Conservation (phyloP, 2,113 vertebrate species). For the Sphaerodactylus townsendi region DNA sequence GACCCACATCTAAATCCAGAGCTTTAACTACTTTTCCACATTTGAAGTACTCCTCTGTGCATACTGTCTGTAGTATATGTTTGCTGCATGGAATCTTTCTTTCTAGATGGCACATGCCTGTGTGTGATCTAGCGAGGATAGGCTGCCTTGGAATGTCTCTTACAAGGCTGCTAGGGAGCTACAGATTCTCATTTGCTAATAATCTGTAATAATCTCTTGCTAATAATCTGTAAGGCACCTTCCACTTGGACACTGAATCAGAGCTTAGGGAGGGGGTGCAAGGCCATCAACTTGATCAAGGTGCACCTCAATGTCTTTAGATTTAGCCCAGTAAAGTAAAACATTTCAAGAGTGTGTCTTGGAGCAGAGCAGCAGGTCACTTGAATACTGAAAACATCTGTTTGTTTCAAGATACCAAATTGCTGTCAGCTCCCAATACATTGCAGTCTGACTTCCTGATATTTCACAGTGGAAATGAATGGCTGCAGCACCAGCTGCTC, state of each 20-base stretch:
- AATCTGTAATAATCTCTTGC: background rate
- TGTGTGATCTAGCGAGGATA: conserved; percentile 49
- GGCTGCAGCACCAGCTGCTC: background rate
- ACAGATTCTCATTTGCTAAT: conserved; percentile 23
- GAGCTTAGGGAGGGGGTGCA: background rate
- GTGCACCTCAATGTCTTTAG: background rate
- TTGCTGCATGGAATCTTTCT: conserved; percentile 39
- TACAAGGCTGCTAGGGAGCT: conserved; percentile 47
- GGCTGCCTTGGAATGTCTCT: conserved; percentile 44
- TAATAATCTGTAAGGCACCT: background rate
- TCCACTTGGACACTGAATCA: conserved; percentile 28
- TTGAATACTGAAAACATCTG: conserved; percentile 20
- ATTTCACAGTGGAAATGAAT: conserved; percentile 6
- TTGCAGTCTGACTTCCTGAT: background rate
- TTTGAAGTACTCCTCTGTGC: conserved; percentile 33
- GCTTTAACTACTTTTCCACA: background rate
- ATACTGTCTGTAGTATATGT: conserved; percentile 31
- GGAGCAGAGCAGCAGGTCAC: conserved; percentile 26
- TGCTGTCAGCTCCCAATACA: background rate
- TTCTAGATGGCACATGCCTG: conserved; percentile 11
- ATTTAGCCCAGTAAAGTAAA: background rate
- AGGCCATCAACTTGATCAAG: conserved; percentile 21
- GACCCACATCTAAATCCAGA: background rate
- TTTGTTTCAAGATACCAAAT: conserved; percentile 15
- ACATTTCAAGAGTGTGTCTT: rapidly evolving